These are phyloP conservation scores for Acrobasis repandana DNA, from an alignment of 2,888 invertebrate genomes.

Conservation along the genomic window DNA sequence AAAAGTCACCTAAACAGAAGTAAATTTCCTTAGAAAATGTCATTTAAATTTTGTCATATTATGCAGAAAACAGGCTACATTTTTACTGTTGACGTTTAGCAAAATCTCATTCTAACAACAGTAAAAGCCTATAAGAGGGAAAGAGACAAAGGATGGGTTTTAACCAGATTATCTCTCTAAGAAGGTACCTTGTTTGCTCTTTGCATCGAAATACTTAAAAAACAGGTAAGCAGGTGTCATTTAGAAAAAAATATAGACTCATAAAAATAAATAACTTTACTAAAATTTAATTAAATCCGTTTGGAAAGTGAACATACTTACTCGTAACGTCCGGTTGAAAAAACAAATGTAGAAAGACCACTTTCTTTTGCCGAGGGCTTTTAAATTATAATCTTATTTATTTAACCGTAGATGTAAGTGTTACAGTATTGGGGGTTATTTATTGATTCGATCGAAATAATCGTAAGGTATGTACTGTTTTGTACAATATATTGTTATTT, in stretches of 20 bases:
- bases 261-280: too few species aligned
- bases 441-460: conserved; percentile 28
- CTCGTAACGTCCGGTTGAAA: not conserved
- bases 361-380: conserved; percentile 20
- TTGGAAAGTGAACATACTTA: not conserved
- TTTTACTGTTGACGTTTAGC: too few species aligned
- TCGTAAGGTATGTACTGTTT: conserved; percentile 31
- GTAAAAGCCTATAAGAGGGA: too few species aligned
- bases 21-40: too few species aligned
- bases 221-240: not conserved
- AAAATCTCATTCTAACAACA: too few species aligned
- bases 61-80: too few species aligned
- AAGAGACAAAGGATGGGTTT: too few species aligned
- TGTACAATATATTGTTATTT: conserved; percentile 29
- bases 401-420: conserved; percentile 32
- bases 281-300: conserved; percentile 1
- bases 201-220: too few species aligned
- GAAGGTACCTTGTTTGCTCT: too few species aligned
- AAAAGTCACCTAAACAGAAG: too few species aligned
- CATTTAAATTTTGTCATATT: too few species aligned
- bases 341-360: not conserved
- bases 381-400: conserved; percentile 31
- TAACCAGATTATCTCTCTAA: too few species aligned
- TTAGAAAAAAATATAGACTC: not conserved
- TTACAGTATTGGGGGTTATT: conserved; percentile 32